phyloP scores from a whole-genome alignment of 1,140 invertebrate species.

The Drosophila rufa region DNA sequence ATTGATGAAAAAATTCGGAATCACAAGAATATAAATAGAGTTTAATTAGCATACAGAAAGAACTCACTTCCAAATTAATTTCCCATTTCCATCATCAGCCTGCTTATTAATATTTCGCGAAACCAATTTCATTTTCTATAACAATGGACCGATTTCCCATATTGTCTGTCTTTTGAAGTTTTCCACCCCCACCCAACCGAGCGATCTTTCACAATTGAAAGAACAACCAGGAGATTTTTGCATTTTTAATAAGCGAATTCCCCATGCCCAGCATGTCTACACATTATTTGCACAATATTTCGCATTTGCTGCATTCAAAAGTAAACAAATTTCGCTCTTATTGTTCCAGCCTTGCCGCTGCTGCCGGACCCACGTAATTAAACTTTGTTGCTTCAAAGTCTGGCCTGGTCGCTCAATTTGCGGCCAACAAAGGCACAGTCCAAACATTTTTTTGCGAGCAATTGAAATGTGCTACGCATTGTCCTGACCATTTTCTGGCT shows the following conservation, averaged over 20 bases:
- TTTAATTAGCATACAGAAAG: no score
- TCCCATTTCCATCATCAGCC: not conserved
- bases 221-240: constrained; percentile 50
- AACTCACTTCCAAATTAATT: not conserved
- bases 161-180: constrained; percentile 37
- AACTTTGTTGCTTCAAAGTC: constrained; percentile 81
- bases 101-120: constrained; percentile 22
- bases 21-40: not conserved
- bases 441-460: constrained; percentile 75
- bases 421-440: constrained; percentile 72
- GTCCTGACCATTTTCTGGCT: constrained; percentile 40
- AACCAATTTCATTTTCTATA: constrained; percentile 11
- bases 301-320: constrained; percentile 69
- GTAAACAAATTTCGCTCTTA: constrained; percentile 56
- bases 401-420: constrained; percentile 74
- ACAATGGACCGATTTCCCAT: constrained; percentile 31
- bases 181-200: not conserved
- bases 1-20: no score
- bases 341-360: constrained; percentile 32
- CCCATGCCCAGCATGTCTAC: constrained; percentile 24
- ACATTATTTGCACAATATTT: constrained; percentile 70
- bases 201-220: constrained; percentile 31
- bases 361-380: constrained; percentile 65
- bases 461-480: constrained; percentile 76
- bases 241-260: constrained; percentile 59